These are phyloP conservation scores for Pelagia noctiluca DNA, from an alignment of 30 jellyfish, hydroid and myxozoan genomes.

Conservation along the genomic window DNA sequence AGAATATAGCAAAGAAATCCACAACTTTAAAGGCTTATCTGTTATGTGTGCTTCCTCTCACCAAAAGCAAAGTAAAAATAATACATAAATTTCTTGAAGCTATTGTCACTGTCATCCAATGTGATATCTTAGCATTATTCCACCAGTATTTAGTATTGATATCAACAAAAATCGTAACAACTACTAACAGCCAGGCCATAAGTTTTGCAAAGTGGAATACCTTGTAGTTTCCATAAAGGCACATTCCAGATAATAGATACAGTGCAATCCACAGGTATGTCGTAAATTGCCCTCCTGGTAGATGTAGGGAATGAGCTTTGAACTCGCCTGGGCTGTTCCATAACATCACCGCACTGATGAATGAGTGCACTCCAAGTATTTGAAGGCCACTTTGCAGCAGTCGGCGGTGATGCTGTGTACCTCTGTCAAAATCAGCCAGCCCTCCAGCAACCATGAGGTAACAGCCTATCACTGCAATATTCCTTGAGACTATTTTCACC, in stretches of 20 bases:
- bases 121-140: conserved; percentile 43
- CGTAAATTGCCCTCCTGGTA: conserved; percentile 81
- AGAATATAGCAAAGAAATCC: not conserved
- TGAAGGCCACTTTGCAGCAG: conserved; percentile 83
- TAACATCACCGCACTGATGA: conserved; percentile 73
- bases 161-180: conserved; percentile 69
- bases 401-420: conserved; percentile 43
- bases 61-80: conserved; percentile 40
- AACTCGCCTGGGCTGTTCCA: conserved; percentile 92
- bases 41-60: conserved; percentile 55
- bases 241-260: conserved; percentile 65
- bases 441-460: conserved; percentile 96
- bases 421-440: conserved; percentile 65
- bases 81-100: conserved; percentile 66
- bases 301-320: conserved; percentile 42
- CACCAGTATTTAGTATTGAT: conserved; percentile 69
- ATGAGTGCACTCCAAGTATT: conserved; percentile 86
- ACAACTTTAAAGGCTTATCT: conserved; percentile 22
- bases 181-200: conserved; percentile 73
- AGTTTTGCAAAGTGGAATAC: conserved; percentile 61
- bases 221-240: conserved; percentile 85
- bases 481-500: conserved; percentile 75
- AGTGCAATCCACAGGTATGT: conserved; percentile 46
- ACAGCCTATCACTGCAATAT: conserved; percentile 82
- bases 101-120: conserved; percentile 63